These are phyloP conservation scores for Scolopax rusticola DNA, from an alignment of 2,797 vertebrate species.

Conservation along the genomic window DNA sequence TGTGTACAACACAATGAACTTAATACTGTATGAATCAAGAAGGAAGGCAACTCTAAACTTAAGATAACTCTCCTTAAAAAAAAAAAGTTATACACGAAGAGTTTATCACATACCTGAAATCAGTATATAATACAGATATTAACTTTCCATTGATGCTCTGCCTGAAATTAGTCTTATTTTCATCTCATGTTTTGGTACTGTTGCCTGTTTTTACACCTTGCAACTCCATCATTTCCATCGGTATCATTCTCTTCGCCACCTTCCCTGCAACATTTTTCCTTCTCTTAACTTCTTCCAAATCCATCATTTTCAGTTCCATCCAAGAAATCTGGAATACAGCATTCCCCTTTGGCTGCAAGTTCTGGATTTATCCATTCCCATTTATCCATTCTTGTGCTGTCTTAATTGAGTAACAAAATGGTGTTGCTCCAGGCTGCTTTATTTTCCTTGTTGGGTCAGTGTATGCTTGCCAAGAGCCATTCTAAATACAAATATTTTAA, in stretches of 20 bases:
- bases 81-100: background rate
- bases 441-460: background rate
- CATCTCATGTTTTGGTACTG: background rate
- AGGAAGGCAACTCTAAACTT: conserved; percentile 8
- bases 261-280: background rate
- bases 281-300: background rate
- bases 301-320: background rate
- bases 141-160: background rate
- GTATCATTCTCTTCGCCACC: background rate
- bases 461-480: background rate
- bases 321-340: background rate
- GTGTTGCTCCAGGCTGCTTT: background rate
- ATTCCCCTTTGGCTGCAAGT: background rate
- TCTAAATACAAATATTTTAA: background rate
- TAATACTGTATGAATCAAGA: conserved; percentile 32
- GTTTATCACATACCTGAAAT: background rate
- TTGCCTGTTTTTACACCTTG: background rate
- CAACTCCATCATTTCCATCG: background rate
- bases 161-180: background rate
- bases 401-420: background rate
- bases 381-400: background rate
- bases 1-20: background rate
- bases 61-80: background rate
- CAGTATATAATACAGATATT: background rate
- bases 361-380: background rate